These are phyloP conservation scores for Malacosoma neustria DNA, from an alignment of 2,888 invertebrate genomes.

Conservation along the genomic window DNA sequence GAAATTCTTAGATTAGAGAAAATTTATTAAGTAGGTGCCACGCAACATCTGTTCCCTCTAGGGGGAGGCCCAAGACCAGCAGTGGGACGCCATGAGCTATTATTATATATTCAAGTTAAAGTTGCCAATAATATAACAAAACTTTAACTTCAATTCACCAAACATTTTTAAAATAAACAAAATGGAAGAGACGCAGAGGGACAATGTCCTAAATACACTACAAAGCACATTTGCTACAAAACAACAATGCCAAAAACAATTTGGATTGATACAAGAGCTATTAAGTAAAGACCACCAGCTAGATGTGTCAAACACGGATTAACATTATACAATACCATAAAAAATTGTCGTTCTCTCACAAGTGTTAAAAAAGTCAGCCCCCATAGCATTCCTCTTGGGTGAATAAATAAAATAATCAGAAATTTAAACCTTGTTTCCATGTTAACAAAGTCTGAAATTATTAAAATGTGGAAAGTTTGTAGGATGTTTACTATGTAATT, in stretches of 20 bases:
- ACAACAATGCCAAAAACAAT: conserved; percentile 40
- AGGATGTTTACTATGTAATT: conserved; percentile 60
- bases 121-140: too few species aligned
- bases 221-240: conserved; percentile 21
- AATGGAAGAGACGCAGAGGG: too few species aligned
- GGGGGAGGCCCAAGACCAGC: too few species aligned
- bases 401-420: conserved; percentile 8
- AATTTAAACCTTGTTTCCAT: conserved; percentile 18
- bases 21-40: too few species aligned
- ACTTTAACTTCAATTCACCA: too few species aligned
- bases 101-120: too few species aligned
- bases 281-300: conserved; percentile 57
- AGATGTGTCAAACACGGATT: conserved; percentile 69
- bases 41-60: too few species aligned
- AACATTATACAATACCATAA: conserved; percentile 57
- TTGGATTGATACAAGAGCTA: conserved; percentile 39
- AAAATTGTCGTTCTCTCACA: conserved; percentile 55
- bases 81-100: too few species aligned
- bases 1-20: too few species aligned
- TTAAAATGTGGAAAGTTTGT: conserved; percentile 4
- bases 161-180: too few species aligned
- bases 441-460: conserved; percentile 11
- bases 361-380: conserved; percentile 40
- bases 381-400: conserved; percentile 25
- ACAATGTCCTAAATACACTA: too few species aligned